Evolutionary conservation across 1,140 invertebrate species (phyloP).

Genomic region (Drosophila pseudoananassae): DNA sequence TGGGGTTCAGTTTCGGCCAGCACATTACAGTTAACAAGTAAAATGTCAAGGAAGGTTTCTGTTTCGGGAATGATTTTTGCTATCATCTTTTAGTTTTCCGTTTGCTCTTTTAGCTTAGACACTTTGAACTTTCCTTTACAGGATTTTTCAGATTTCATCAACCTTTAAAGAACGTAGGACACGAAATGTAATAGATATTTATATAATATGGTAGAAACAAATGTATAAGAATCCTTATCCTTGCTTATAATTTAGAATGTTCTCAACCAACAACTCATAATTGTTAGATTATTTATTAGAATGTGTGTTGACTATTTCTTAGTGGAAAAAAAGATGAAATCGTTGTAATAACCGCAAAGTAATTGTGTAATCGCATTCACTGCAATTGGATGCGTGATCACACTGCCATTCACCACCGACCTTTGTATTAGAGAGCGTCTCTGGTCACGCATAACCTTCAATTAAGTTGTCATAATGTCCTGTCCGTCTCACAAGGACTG

Average conservation of each 20-base stretch:
- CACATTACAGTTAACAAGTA: slow-evolving; percentile 13
- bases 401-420: slow-evolving; percentile 12
- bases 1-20: slow-evolving; percentile 12
- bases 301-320: background rate
- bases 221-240: no score
- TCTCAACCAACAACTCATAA: background rate
- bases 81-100: background rate
- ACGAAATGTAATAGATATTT: background rate
- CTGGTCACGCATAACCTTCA: slow-evolving; percentile 56
- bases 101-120: background rate
- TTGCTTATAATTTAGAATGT: no score
- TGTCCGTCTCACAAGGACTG: slow-evolving; percentile 18
- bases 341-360: slow-evolving; percentile 13
- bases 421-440: slow-evolving; percentile 10
- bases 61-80: background rate
- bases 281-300: background rate
- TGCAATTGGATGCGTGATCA: slow-evolving; percentile 42
- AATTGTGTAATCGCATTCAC: slow-evolving; percentile 49
- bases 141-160: background rate
- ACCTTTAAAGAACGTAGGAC: background rate
- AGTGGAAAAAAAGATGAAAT: slow-evolving; percentile 6
- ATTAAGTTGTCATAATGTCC: slow-evolving; percentile 63
- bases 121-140: background rate
- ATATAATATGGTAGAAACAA: no score
- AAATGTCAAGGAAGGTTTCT: background rate